Percentiles rank a stretch among this genome's conserved stretches.
These are phyloP conservation scores for Scomberomorus guttatus DNA, from an alignment of 2,797 vertebrate genomes.

Conservation along the genomic window DNA sequence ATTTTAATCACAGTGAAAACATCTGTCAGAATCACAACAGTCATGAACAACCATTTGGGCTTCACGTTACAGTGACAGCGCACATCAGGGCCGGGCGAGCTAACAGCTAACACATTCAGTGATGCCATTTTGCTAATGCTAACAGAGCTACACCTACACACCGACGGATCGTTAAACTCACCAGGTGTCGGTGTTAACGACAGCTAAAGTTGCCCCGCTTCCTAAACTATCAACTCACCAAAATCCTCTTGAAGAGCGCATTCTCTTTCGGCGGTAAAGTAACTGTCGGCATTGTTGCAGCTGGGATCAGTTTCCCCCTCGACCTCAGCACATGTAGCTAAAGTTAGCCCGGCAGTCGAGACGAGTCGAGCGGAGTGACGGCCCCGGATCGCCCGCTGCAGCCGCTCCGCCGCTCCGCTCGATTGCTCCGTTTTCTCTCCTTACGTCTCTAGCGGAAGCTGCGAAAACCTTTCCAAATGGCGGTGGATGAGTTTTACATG, in stretches of 20 bases:
- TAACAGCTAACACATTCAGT: constrained; percentile 77
- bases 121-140: constrained; percentile 75
- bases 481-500: constrained; percentile 65
- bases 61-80: constrained; percentile 66
- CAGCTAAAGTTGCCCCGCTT: neutral
- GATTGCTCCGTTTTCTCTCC: constrained; percentile 81
- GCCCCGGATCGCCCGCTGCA: constrained; percentile 66
- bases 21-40: neutral
- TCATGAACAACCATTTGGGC: neutral
- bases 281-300: constrained; percentile 93
- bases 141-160: constrained; percentile 43
- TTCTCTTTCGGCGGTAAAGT: constrained; percentile 98
- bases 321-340: constrained; percentile 89
- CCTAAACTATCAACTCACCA: constrained; percentile 87
- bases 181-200: neutral
- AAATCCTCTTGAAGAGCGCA: constrained; percentile 96
- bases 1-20: accelerated
- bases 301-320: constrained; percentile 79
- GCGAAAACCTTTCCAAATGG: constrained; percentile 88
- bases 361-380: constrained; percentile 71
- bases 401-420: constrained; percentile 73
- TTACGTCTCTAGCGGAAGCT: constrained; percentile 84
- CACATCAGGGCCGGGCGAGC: constrained; percentile 67
- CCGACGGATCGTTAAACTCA: constrained; percentile 20
- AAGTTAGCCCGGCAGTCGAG: constrained; percentile 81